Base-by-base conservation (phyloP, 64 coral and sea anemone genomes). In the Actinia equina region DNA sequence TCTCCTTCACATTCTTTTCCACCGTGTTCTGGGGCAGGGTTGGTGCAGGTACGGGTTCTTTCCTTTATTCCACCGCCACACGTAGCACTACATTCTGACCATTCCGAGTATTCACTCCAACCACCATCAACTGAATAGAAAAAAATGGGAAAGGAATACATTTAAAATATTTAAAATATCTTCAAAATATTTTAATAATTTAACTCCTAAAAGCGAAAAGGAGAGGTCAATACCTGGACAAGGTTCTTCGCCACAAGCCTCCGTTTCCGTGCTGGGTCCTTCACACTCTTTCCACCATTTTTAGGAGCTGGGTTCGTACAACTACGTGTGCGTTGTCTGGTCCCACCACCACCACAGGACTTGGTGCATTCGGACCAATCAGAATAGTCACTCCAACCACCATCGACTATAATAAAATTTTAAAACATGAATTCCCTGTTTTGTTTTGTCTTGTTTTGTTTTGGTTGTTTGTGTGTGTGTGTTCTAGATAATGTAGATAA, bases 221-320 rank as follows among this genome's bases (percentile, higher is more conserved):
- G 62, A 65, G 62, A 1, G 6, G 19, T 65, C 6, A 3, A 65
- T 65, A 96, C 94, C 44, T 13, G 94, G 94, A 58, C 92, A 93
- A 20, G 57, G 63, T 82, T 74, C 61, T 17, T 83, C 5, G 42
- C 69, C 80, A 59, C 93, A 95, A 20, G 13, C 76, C n/a, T 89
- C 62, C 26, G 57, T 13, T 43, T 92, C 77, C 16, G 60, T n/a
- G 2, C 77, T 79, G 20, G 86, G 82, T 26, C 76, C 82, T 17
- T 46, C 22, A 43, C 93, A 95, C 5, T 78, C 44, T 26, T 92
- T 9, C 93, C 93, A 4, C 93, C 93, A 63, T 95, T 92, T 43
- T 65, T 27, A 46, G 93, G 89, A 3, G 89, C 49, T 30, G 93
- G 93, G 9, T 92, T 88, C 42, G 76, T 89, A 71, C 93, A 95